These are phyloP conservation scores for Liposcelis brunnea DNA, from an alignment of 2,888 invertebrate genomes.

Conservation along the genomic window DNA sequence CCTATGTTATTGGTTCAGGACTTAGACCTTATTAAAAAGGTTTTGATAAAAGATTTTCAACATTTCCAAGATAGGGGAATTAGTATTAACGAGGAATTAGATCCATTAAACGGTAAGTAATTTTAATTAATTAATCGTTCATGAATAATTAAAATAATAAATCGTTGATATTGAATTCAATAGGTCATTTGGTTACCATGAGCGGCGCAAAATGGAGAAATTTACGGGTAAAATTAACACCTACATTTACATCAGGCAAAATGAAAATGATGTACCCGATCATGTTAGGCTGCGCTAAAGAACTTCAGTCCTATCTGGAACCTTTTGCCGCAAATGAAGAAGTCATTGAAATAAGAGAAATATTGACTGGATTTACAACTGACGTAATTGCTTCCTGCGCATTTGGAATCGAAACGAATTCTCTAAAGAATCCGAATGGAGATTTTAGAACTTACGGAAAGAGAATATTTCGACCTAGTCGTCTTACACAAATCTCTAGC, in stretches of 20 bases:
- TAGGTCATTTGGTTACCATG: constrained; percentile 19
- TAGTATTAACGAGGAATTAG: constrained; percentile 38
- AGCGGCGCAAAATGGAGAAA: constrained; percentile 21
- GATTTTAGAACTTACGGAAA: constrained; percentile 15
- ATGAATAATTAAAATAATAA: too few species aligned
- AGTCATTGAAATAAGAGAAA: background rate
- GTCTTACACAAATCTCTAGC: constrained; percentile 10
- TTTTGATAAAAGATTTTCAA: constrained; percentile 42
- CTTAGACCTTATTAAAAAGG: constrained; percentile 35
- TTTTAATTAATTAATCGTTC: too few species aligned
- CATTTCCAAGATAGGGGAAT: constrained; percentile 48
- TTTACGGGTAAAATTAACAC: constrained; percentile 20
- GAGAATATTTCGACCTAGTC: constrained; percentile 12
- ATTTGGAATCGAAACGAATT: constrained; percentile 19
- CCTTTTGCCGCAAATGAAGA: background rate
- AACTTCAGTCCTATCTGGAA: background rate
- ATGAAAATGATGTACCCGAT: constrained; percentile 18
- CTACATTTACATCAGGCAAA: constrained; percentile 22
- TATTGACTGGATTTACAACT: constrained; percentile 18
- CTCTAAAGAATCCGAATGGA: constrained; percentile 14
- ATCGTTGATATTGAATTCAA: constrained; percentile 18
- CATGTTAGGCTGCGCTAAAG: background rate
- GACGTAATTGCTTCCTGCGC: constrained; percentile 19
- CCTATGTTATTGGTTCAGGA: constrained; percentile 44
- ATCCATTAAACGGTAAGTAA: constrained; percentile 27